Evolutionary conservation across 2,113 vertebrate genomes (phyloP), one percentile per base, ranked within the genome.

Genomic region (Egretta garzetta): DNA sequence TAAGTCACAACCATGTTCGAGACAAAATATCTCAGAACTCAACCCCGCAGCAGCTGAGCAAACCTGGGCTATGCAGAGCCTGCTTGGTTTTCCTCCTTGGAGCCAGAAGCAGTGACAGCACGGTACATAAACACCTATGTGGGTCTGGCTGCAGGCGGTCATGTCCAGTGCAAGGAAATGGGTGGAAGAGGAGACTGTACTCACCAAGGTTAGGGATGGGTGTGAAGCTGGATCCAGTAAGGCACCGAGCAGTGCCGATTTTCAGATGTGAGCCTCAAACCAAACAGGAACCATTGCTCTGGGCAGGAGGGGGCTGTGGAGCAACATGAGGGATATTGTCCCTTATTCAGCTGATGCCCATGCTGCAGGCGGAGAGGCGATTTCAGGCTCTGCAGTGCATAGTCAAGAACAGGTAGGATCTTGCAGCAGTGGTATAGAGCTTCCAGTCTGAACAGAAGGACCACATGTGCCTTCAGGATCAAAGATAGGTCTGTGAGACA

Each of bases 101-200:
- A 77, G 72, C 19, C 37, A 71, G 45, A 77, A 45, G 27, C 45
- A 30, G 47, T 88, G 35, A 8, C 27, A 66, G 45, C 32, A 21
- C 16, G 33, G 30, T 35, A 4, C n/a, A 20, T 4, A 80, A 50
- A 52, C 14, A 7, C 0, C 0, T 47, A 16, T 0, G 0, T 28
- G 60, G 59, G 10, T 75, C 68, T 77, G 41, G 28, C 77, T 85
- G 60, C 30, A 20, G 52, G 79, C 39, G 71, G 45, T 10, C 6
- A 1, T 27, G 45, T 83, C 75, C 50, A 14, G 22, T 73, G 45
- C 72, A 41, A 74, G 41, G n/a, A 71, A 60, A 71, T 13, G 8
- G 32, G 14, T 68, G n/a, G 59, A 86, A 70, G 24, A 88, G 49
- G 71, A 83, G 37, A 32, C n/a, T n/a, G 2, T 64, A 13, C 49